Base-by-base conservation (phyloP, 2,113 vertebrate species). In the Dicentrarchus labrax region DNA sequence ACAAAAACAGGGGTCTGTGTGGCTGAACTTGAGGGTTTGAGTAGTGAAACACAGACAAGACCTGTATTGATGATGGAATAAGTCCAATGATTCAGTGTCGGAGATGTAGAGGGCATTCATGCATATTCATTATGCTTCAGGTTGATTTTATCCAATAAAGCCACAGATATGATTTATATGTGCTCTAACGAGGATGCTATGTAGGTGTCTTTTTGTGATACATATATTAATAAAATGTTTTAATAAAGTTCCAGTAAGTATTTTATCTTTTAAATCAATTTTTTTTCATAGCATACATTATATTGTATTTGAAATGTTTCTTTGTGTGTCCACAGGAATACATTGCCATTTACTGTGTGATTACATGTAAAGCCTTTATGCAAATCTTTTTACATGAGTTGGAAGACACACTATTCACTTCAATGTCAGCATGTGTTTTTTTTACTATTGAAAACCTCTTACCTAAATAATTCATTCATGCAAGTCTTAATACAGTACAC, bases 1-100 rank as follows among this genome's bases (percentile, higher is more conserved):
- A 77, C 71, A 77, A 73, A 84, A 76, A 86, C 67, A 71, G 24
- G 24, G 59, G 48, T 30, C 61, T 45, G 43, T 51, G 61, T n/a
- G 30, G 70, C 41, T 72, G 68, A 80, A 83, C 82, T 61, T 41
- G 24, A 60, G 50, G 43, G 48, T 38, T 73, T 15, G 21, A 41
- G 36, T 24, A 30, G 53, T 10, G 16, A 60, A 48, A 82, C 39
- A 77, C 39, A 57, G 73, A 60, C 38, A 36, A 21, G 36, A 83
- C 72, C 75, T 68, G 69, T 19, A 41, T 19, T 68, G 67, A 59
- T 72, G 53, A 45, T 60, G 21, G 41, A 67, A 68, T 43, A n/a
- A 51, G 22, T 21, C 6, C 19, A 38, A 19, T n/a, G 39, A 56
- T 48, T 74, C 7, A 67, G 65, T 21, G 78, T 56, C 15, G 15